Evolutionary conservation across 2,888 invertebrate species (phyloP).

Genomic region (Dicyrtomina minuta): DNA sequence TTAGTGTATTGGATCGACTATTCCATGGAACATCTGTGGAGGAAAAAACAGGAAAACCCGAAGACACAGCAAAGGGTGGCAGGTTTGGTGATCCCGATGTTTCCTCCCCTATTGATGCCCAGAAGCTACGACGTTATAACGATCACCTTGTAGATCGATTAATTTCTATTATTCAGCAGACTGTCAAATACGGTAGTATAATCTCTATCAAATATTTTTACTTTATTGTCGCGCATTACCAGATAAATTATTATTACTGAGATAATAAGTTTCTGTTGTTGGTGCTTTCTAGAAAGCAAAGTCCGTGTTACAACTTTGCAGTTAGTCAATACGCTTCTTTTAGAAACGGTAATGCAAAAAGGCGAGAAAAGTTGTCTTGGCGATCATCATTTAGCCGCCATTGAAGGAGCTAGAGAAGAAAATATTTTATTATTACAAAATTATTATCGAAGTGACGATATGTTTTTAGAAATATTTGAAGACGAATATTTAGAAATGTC

Average conservation of each 20-base stretch:
- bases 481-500: conserved; percentile 92
- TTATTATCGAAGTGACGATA: conserved; percentile 94
- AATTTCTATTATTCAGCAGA: conserved; percentile 76
- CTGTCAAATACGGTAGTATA: conserved; percentile 79
- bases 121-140: conserved; percentile 64
- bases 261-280: not conserved
- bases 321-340: conserved; percentile 76
- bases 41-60: not conserved
- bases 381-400: conserved; percentile 68
- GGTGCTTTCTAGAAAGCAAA: conserved; percentile 66
- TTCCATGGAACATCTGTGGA: conserved; percentile 37
- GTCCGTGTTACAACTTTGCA: conserved; percentile 91
- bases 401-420: conserved; percentile 74
- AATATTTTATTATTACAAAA: conserved; percentile 82
- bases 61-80: not conserved
- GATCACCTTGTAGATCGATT: conserved; percentile 78
- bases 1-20: conserved; percentile 65
- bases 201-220: no score
- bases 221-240: no score
- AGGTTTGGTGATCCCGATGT: no score
- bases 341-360: conserved; percentile 65
- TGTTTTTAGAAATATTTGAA: conserved; percentile 98
- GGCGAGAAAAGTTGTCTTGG: conserved; percentile 53
- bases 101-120: no score
- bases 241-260: no score